Evolutionary conservation across 2,888 invertebrate species (phyloP).

Genomic region (Parnassius mnemosyne): DNA sequence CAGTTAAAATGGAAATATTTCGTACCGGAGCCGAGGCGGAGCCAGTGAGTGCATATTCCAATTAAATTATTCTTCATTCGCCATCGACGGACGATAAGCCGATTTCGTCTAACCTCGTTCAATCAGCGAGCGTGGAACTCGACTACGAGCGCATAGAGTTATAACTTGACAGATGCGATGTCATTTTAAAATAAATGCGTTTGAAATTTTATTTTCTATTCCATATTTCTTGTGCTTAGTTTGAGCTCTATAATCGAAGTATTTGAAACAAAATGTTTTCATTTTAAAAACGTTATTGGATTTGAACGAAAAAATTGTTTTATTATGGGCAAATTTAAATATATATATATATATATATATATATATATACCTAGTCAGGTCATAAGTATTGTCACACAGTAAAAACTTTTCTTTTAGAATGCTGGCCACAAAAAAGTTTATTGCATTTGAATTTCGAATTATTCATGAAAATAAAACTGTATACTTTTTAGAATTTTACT

Average conservation of each 20-base stretch:
- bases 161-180: constrained; percentile 39
- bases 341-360: too few species aligned
- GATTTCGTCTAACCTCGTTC: constrained; percentile 73
- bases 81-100: constrained; percentile 65
- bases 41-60: constrained; percentile 50
- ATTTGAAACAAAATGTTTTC: constrained; percentile 12
- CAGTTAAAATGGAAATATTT: constrained; percentile 34
- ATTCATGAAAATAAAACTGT: too few species aligned
- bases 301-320: too few species aligned
- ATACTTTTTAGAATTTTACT: too few species aligned
- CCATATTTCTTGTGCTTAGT: constrained; percentile 11
- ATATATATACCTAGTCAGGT: too few species aligned
- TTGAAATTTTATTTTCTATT: constrained; percentile 29
- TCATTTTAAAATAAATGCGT: constrained; percentile 33
- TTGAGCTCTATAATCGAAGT: constrained; percentile 15
- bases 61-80: constrained; percentile 64
- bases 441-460: too few species aligned
- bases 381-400: too few species aligned
- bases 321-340: too few species aligned
- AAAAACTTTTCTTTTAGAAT: too few species aligned
- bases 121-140: constrained; percentile 56
- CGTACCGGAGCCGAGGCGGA: constrained; percentile 41
- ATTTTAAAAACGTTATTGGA: too few species aligned
- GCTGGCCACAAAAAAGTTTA: too few species aligned
- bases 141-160: constrained; percentile 43